phyloP scores from a whole-genome alignment of 1,140 invertebrate genomes.

The Hydropsyche tenuis region DNA sequence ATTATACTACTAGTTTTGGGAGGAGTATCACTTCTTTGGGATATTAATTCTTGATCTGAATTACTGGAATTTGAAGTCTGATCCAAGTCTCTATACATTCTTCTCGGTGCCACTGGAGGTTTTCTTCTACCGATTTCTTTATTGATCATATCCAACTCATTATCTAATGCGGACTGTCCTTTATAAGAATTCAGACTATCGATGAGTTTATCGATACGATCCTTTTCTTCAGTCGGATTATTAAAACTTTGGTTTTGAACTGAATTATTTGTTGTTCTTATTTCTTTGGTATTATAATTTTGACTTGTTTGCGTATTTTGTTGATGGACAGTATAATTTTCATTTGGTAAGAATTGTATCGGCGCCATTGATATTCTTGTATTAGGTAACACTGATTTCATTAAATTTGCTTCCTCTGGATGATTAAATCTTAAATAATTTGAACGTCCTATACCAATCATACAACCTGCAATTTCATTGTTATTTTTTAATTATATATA shows the following conservation, averaged over 20 bases:
- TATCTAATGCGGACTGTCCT: constrained; percentile 54
- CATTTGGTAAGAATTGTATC: constrained; percentile 64
- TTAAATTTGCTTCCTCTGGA: constrained; percentile 83
- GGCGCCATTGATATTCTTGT: constrained; percentile 80
- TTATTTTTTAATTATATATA: constrained; percentile 24
- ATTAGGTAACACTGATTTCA: constrained; percentile 80
- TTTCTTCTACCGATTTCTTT: constrained; percentile 59
- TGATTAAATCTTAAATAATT: constrained; percentile 91
- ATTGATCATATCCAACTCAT: constrained; percentile 59
- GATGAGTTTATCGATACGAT: constrained; percentile 49
- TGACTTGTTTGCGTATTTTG: constrained; percentile 4
- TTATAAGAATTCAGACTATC: constrained; percentile 33
- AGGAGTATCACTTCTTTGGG: constrained; percentile 32
- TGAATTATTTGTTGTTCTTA: constrained; percentile 24
- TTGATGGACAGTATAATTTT: constrained; percentile 49
- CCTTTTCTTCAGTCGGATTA: constrained; percentile 52
- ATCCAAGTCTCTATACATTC: constrained; percentile 57
- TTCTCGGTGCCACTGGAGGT: constrained; percentile 58
- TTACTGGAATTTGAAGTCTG: constrained; percentile 48
- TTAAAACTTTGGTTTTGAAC: constrained; percentile 53
- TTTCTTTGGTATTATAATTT: constrained; percentile 17
- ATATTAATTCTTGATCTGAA: constrained; percentile 44
- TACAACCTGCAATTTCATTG: constrained; percentile 60
- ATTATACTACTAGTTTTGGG: constrained; percentile 62
- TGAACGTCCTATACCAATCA: constrained; percentile 86